Percentiles rank a stretch among this genome's conserved stretches.
Conservation (phyloP, 2,888 invertebrate genomes). For the Catocala fraxini region DNA sequence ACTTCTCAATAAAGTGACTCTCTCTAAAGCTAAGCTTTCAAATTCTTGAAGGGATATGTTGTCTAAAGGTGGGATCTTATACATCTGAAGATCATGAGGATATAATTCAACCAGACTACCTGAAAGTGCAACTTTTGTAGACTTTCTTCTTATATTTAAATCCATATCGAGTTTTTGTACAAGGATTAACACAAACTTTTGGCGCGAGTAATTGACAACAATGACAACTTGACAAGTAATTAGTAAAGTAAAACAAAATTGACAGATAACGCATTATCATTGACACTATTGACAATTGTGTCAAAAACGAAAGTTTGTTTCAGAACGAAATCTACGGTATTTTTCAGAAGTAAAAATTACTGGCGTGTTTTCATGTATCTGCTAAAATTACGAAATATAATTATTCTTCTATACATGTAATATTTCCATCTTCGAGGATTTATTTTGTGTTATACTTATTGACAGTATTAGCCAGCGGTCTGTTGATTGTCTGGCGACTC, state of each 20-base stretch:
- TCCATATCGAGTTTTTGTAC: conserved; percentile 63
- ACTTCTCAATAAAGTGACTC: conserved; percentile 92
- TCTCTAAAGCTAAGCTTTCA: conserved; percentile 94
- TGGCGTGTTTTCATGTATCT: too few species aligned
- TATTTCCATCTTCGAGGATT: too few species aligned
- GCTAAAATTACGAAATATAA: too few species aligned
- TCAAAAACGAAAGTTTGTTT: too few species aligned
- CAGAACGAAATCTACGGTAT: too few species aligned
- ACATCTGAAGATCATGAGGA: conserved; percentile 93
- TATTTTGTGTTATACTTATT: too few species aligned
- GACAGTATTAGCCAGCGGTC: too few species aligned
- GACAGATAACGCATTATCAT: too few species aligned
- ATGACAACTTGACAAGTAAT: neutral
- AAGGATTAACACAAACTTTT: conserved; percentile 12
- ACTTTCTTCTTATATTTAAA: conserved; percentile 80
- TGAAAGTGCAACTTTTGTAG: conserved; percentile 65
- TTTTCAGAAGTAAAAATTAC: too few species aligned
- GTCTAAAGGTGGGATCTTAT: conserved; percentile 91
- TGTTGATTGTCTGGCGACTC: too few species aligned
- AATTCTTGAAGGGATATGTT: conserved; percentile 94
- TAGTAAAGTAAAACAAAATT: neutral
- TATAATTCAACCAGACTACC: conserved; percentile 87
- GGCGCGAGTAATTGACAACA: conserved; percentile 14
- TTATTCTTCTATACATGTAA: too few species aligned
- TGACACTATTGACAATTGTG: too few species aligned